Evolutionary conservation across 2,113 vertebrate genomes (phyloP).

Genomic region (Prunella himalayana): DNA sequence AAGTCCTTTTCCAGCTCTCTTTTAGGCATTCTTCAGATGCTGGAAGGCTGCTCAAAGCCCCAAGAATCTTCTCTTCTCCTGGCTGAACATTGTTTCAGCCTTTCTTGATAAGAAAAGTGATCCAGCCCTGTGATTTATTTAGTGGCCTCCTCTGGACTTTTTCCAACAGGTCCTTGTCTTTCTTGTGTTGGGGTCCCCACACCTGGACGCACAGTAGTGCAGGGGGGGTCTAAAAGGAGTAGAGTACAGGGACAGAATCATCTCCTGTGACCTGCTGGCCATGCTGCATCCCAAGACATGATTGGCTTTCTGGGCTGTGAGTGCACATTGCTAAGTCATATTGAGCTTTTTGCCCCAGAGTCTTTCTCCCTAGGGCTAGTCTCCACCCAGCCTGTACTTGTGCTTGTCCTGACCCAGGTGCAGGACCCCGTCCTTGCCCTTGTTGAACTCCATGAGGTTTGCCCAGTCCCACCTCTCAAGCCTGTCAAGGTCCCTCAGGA

Average conservation of each 20-base stretch:
- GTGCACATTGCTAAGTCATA: background rate
- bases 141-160: background rate
- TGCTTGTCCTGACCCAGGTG: background rate
- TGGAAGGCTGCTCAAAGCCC: background rate
- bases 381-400: background rate
- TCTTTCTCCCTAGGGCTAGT: background rate
- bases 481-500: background rate
- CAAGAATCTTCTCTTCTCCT: background rate
- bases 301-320: background rate
- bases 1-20: background rate
- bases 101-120: background rate
- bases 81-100: background rate
- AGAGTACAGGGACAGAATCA: background rate
- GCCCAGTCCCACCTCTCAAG: background rate
- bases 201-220: background rate
- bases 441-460: background rate
- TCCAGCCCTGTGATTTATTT: background rate
- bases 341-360: fast-evolving
- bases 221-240: background rate
- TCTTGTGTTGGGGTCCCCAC: background rate
- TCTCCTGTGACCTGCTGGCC: background rate
- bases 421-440: background rate
- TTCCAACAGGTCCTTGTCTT: background rate
- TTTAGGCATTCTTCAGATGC: background rate
- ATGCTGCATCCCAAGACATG: background rate